Percentiles rank a stretch among this genome's conserved stretches.
These are phyloP conservation scores for Arizona elegans DNA, from an alignment of 2,113 vertebrate species.

Conservation along the genomic window DNA sequence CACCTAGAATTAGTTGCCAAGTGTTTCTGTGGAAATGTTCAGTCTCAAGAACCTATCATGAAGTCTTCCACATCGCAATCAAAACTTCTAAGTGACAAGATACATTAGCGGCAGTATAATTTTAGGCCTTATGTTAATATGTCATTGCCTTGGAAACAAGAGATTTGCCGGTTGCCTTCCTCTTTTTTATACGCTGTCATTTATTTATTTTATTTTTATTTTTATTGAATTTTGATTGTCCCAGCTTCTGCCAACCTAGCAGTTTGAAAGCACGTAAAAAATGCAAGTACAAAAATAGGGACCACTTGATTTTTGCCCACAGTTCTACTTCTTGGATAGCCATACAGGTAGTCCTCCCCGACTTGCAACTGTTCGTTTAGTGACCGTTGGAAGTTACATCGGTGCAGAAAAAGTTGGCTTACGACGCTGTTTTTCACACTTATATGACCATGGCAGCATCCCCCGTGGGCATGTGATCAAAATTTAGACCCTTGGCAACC, in stretches of 20 bases:
- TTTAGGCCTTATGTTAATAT: background rate
- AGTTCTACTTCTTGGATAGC: background rate
- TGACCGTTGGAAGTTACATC: too few relatives aligned
- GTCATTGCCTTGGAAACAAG: background rate
- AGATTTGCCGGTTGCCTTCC: background rate
- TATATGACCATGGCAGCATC: too few relatives aligned
- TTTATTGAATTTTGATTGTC: too few relatives aligned
- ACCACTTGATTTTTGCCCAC: background rate
- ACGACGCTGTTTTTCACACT: too few relatives aligned
- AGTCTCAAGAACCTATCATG: background rate
- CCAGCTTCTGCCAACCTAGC: too few relatives aligned
- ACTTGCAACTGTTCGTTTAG: too few relatives aligned
- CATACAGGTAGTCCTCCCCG: background rate
- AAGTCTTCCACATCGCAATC: background rate
- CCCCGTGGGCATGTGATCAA: too few relatives aligned
- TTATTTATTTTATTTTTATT: too few relatives aligned
- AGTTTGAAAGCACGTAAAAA: too few relatives aligned
- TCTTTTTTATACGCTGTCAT: rapidly evolving
- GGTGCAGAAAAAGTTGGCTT: too few relatives aligned
- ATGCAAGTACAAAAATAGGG: too few relatives aligned
- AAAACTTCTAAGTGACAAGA: background rate
- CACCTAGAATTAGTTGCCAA: background rate
- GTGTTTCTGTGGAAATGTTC: background rate
- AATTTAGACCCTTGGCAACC: too few relatives aligned
- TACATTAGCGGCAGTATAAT: background rate